Conservation (phyloP, 2,113 vertebrate genomes). For the Vulpes lagopus region DNA sequence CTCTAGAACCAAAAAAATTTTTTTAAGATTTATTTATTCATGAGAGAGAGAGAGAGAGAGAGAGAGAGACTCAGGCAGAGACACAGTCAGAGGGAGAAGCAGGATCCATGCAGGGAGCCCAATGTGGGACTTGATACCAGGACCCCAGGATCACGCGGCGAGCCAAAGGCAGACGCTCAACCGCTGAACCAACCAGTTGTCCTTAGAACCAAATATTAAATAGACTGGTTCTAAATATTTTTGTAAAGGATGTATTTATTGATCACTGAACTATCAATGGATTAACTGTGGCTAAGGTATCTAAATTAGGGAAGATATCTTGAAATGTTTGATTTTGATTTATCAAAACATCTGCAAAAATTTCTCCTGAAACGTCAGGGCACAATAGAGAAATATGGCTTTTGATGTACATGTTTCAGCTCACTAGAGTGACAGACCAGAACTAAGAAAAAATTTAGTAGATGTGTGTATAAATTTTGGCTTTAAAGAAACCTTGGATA, state of each 20-base stretch:
- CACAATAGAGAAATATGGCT: not conserved
- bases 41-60: too few species aligned
- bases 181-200: too few species aligned
- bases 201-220: not conserved
- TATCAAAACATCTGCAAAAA: constrained; percentile 43
- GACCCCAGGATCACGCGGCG: too few species aligned
- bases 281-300: not conserved
- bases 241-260: not conserved
- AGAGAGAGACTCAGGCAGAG: too few species aligned
- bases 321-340: not conserved
- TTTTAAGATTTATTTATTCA: too few species aligned
- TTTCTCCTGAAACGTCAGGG: not conserved
- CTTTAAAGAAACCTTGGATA: not conserved
- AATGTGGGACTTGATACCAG: too few species aligned
- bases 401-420: not conserved
- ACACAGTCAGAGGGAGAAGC: too few species aligned
- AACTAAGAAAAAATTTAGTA: not conserved
- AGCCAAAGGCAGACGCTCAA: too few species aligned
- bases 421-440: not conserved
- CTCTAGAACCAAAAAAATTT: not conserved
- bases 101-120: too few species aligned
- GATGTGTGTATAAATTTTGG: not conserved
- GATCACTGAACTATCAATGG: not conserved
- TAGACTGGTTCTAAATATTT: not conserved
- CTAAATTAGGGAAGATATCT: not conserved